phyloP scores from a whole-genome alignment of 2,113 vertebrate species.

The Osmerus eperlanus region DNA sequence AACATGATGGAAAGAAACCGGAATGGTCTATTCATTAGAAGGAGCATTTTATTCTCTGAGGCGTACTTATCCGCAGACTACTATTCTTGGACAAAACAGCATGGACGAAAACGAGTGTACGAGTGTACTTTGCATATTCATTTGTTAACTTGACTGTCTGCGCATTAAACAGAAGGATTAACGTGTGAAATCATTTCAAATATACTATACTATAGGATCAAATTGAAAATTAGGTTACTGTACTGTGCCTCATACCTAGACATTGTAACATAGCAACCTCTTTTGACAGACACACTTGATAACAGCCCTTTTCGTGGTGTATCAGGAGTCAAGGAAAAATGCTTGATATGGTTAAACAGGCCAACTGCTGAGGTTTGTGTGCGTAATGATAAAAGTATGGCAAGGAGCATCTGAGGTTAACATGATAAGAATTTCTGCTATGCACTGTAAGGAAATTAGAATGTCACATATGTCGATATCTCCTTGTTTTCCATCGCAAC shows the following conservation, averaged over 20 bases:
- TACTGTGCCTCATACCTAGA: too few relatives aligned
- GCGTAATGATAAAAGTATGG: slow-evolving; percentile 19
- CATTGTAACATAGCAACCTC: too few relatives aligned
- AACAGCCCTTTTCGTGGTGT: neutral
- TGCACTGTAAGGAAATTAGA: slow-evolving; percentile 24
- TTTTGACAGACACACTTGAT: too few relatives aligned
- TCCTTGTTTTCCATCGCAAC: slow-evolving; percentile 10
- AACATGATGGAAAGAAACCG: slow-evolving; percentile 38
- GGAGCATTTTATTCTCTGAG: slow-evolving; percentile 7
- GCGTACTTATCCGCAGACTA: neutral
- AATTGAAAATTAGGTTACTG: too few relatives aligned
- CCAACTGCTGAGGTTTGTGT: neutral
- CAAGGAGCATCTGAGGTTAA: slow-evolving; percentile 37
- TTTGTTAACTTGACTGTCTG: neutral
- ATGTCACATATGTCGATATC: slow-evolving; percentile 23
- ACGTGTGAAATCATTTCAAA: too few relatives aligned
- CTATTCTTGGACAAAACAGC: neutral
- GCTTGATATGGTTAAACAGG: neutral
- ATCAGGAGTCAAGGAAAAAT: neutral
- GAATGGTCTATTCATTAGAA: slow-evolving; percentile 48
- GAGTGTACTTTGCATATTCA: slow-evolving; percentile 1
- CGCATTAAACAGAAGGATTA: too few relatives aligned
- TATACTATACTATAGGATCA: too few relatives aligned
- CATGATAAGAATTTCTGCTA: slow-evolving; percentile 38
- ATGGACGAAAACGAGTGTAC: neutral